A percentile compares a stretch with the other conserved stretches of the same genome.
phyloP scores from a whole-genome alignment of 2,797 vertebrate genomes.

The Dicrostonyx torquatus region DNA sequence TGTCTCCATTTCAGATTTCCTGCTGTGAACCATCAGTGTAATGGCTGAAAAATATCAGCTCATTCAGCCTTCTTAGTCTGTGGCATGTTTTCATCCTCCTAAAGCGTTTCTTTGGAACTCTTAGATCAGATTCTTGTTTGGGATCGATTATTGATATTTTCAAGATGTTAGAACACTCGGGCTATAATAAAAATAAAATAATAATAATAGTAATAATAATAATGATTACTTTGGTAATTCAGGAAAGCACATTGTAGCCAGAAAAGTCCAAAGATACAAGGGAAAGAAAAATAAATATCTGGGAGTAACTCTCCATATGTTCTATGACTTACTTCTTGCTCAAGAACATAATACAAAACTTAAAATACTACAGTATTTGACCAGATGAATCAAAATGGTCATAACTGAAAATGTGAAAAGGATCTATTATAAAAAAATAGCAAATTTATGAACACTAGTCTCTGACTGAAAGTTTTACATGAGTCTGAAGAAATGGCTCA shows the following conservation, averaged over 20 bases:
- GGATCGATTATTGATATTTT: not conserved
- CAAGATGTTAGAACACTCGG: not conserved
- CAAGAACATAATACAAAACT: not conserved
- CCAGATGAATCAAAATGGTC: not conserved
- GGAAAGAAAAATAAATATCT: not conserved
- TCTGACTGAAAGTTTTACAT: slow-evolving; percentile 10
- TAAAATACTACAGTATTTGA: slow-evolving; percentile 38
- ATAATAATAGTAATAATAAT: not conserved
- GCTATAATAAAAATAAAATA: not conserved
- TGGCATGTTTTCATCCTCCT: slow-evolving; percentile 32
- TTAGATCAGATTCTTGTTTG: slow-evolving; percentile 7
- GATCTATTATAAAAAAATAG: not conserved
- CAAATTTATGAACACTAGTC: not conserved
- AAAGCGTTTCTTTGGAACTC: slow-evolving; percentile 40
- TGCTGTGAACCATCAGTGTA: slow-evolving; percentile 69
- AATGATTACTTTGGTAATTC: not conserved
- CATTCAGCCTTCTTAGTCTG: not conserved
- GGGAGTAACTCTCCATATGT: not conserved
- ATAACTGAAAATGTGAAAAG: not conserved
- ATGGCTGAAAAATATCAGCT: slow-evolving; percentile 34
- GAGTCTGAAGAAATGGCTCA: not conserved
- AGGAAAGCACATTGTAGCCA: not conserved
- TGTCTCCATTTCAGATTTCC: slow-evolving; percentile 73
- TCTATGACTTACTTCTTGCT: not conserved
- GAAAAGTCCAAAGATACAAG: not conserved